Evolutionary conservation across 2,113 vertebrate species (phyloP), one percentile per base, ranked within the genome.

Genomic region (Garra rufa): DNA sequence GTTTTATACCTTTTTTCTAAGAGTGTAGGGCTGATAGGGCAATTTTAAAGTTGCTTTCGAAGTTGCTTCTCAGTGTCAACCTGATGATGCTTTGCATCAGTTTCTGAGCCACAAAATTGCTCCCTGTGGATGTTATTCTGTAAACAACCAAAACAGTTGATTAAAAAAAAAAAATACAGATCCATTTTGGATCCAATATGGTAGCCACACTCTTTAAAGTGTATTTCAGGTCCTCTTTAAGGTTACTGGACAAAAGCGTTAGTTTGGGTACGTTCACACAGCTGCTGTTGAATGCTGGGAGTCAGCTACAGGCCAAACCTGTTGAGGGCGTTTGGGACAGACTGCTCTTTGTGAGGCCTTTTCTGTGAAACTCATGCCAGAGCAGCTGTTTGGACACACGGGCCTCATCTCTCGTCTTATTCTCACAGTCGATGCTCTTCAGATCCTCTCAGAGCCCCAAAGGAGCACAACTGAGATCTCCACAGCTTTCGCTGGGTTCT

Each of bases 381-480:
- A 92, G 90, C 93, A 94, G 91, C 92, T 93, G 92, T 91, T 92
- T 87, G 90, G 92, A 91, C 86, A 52, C 30, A 0, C 34, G 48
- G 83, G 88, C 88, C 86, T 86, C 73, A 71, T 88, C 90, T 87
- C 70, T 30, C 30, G 28, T 69, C 86, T 89, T 88, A 63, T 90
- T 91, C 91, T 91, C 89, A 90, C 91, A 89, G 87, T 88, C 76
- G 5, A 86, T 89, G 88, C 90, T 91, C 90, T 89, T 55, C 43
- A 87, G 88, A 89, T 92, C 85, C 85, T 85, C 88, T 76, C 78
- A 82, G 17, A 9, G 38, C 89, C 88, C 84, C 24, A 61, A 52
- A 88, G 65, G 73, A 81, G 24, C 86, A 83, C 76, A 48, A 50
- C 84, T 7, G 34, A 69, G 76, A 84, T 71, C 82, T 85, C 84